These are phyloP conservation scores for Danio albolineatus DNA, from an alignment of 2,797 vertebrate species.

Conservation along the genomic window DNA sequence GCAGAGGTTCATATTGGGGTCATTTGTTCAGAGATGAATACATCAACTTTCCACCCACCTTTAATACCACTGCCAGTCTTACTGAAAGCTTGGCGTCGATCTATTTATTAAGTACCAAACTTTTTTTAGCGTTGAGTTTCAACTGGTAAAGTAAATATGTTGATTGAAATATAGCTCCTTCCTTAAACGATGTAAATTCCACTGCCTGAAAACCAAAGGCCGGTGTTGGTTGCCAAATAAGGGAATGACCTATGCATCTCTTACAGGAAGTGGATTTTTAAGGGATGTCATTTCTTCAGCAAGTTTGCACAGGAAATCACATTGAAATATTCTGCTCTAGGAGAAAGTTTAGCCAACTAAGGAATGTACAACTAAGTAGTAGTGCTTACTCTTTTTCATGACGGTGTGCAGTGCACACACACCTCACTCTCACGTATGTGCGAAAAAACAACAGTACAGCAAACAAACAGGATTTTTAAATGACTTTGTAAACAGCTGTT, in stretches of 20 bases:
- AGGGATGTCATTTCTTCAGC: slow-evolving; percentile 60
- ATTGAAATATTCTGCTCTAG: slow-evolving; percentile 50
- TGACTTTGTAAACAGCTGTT: slow-evolving; percentile 32
- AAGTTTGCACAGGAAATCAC: slow-evolving; percentile 67
- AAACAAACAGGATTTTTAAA: slow-evolving; percentile 34
- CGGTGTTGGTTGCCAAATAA: slow-evolving; percentile 66
- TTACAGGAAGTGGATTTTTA: slow-evolving; percentile 64
- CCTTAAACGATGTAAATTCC: slow-evolving; percentile 41
- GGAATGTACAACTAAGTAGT: slow-evolving; percentile 54
- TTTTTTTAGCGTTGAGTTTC: neutral
- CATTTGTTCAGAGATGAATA: slow-evolving; percentile 8
- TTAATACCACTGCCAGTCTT: neutral
- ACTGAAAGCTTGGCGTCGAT: neutral
- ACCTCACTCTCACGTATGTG: slow-evolving; percentile 40
- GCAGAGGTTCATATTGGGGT: slow-evolving; percentile 53
- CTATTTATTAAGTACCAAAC: slow-evolving; percentile 3
- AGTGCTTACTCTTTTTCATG: slow-evolving; percentile 38
- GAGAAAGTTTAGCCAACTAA: slow-evolving; percentile 35
- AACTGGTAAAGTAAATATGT: neutral
- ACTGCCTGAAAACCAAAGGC: slow-evolving; percentile 43
- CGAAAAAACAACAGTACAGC: slow-evolving; percentile 47
- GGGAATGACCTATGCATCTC: slow-evolving; percentile 61
- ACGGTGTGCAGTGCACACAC: neutral
- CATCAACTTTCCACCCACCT: neutral
- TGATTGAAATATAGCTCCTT: slow-evolving; percentile 26